Evolutionary conservation across 2,797 vertebrate species (phyloP), one percentile per base, ranked within the genome.

Genomic region (Lophotriccus pileatus): DNA sequence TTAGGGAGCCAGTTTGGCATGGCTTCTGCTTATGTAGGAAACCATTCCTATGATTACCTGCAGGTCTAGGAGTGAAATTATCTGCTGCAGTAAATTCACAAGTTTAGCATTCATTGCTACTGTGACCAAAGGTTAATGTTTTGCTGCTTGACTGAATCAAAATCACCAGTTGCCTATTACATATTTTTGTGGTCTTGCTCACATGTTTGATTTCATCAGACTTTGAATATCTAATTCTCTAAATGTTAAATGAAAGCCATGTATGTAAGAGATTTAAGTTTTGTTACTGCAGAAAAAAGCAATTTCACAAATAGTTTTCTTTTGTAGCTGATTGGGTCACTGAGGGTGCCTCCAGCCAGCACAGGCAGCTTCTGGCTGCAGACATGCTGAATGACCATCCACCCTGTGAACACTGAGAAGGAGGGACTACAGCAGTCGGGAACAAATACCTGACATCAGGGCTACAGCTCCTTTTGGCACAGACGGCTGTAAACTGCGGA

Each of bases 101-200:
- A 74, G 81, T 77, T 93, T 87, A 79, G 58, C 85, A 89, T 87
- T 92, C 73, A 75, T 91, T 79, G 76, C 64, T 87, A 68, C 90
- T 80, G 73, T 68, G 91, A 83, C 80, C 90, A 89, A 95, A 97
- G 81, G 95, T 95, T 94, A 96, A 96, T 69, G 80, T 87, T 92
- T 87, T 87, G 73, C 79, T 89, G 69, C 66, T 30, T 87, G 87
- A 78, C 81, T 89, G 63, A 95, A 92, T 88, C 74, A 89, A 94
- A 82, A 89, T 90, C 73, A 95, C 67, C 59, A 58, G 81, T 92
- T 95, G 90, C 44, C 70, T 59, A 24, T 93, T 88, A 83, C 36
- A 55, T 93, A 79, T 87, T 91, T 89, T 73, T 73, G 55, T 53
- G 46, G 72, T 75, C 64, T 93, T 76, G 70, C 72, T 55, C 56